Percentiles rank a stretch among this genome's conserved stretches.
phyloP scores from a whole-genome alignment of 2,797 vertebrate genomes.

The Cottoperca gobio region DNA sequence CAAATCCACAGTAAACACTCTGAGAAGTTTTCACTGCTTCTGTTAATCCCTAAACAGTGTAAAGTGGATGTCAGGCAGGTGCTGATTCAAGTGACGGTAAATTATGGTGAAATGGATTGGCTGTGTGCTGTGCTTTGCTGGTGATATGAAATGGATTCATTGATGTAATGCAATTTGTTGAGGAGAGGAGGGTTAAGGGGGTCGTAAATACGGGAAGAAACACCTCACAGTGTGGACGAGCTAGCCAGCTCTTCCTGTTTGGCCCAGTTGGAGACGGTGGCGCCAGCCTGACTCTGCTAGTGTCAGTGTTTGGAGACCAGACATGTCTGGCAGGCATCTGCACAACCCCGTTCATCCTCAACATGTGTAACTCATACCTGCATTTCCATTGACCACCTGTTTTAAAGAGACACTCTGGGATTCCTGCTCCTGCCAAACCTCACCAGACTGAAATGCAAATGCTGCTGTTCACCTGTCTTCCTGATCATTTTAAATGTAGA shows the following conservation, averaged over 20 bases:
- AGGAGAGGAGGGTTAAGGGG: conserved; percentile 36
- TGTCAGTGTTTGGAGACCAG: conserved; percentile 59
- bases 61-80: conserved; percentile 44
- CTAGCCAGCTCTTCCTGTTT: conserved; percentile 59
- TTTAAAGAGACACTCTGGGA: conserved; percentile 29
- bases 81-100: conserved; percentile 49
- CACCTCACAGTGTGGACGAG: conserved; percentile 59
- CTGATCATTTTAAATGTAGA: conserved; percentile 6
- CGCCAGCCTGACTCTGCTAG: conserved; percentile 76
- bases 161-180: conserved; percentile 75
- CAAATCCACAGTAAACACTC: conserved; percentile 56
- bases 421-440: conserved; percentile 23
- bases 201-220: conserved; percentile 62
- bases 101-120: conserved; percentile 44
- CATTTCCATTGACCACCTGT: conserved; percentile 44
- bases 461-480: conserved; percentile 6
- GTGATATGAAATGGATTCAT: conserved; percentile 58
- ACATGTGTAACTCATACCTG: conserved; percentile 70
- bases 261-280: conserved; percentile 66
- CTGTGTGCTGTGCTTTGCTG: conserved; percentile 32
- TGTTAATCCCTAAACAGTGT: conserved; percentile 23
- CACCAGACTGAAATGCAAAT: conserved; percentile 9
- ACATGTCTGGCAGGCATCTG: conserved; percentile 50
- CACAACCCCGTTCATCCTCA: conserved; percentile 21
- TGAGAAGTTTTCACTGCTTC: conserved; percentile 32